phyloP scores from a whole-genome alignment of 2,888 invertebrate species.

The Brachypalpus laphriformis region DNA sequence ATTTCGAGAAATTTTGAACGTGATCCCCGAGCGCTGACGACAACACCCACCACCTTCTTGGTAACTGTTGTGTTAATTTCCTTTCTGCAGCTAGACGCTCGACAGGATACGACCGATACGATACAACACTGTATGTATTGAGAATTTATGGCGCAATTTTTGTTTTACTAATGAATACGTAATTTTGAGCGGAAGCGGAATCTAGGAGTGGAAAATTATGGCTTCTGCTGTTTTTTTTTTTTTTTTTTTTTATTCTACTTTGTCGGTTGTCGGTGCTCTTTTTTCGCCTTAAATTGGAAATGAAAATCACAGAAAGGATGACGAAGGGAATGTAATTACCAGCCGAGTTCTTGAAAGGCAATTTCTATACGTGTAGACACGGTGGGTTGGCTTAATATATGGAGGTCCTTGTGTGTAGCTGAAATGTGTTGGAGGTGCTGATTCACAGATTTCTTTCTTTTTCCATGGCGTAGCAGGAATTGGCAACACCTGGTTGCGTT shows the following conservation, averaged over 20 bases:
- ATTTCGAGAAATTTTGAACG: not conserved
- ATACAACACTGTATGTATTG: constrained; percentile 15
- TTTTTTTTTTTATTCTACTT: not conserved
- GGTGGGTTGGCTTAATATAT: not conserved
- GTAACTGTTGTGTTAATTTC: constrained; percentile 40
- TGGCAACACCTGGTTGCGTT: constrained; percentile 26
- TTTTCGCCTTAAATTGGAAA: not conserved
- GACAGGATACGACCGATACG: constrained; percentile 8
- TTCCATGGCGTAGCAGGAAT: not conserved
- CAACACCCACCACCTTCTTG: not conserved
- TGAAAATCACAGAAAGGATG: constrained; percentile 25
- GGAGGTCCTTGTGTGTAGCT: not conserved
- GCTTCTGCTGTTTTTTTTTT: not conserved
- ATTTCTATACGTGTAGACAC: not conserved
- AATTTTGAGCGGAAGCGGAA: constrained; percentile 55
- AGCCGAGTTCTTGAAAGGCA: not conserved
- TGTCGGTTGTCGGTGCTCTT: not conserved
- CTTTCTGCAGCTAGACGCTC: constrained; percentile 15
- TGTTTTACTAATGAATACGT: constrained; percentile 63
- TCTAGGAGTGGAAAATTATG: constrained; percentile 45
- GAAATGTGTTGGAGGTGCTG: not conserved
- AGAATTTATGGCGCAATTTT: constrained; percentile 54
- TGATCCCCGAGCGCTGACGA: not conserved
- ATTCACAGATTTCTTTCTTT: not conserved
- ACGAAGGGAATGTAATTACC: constrained; percentile 41